Conservation (phyloP, 2,113 vertebrate genomes). For the Catharus fuscescens region DNA sequence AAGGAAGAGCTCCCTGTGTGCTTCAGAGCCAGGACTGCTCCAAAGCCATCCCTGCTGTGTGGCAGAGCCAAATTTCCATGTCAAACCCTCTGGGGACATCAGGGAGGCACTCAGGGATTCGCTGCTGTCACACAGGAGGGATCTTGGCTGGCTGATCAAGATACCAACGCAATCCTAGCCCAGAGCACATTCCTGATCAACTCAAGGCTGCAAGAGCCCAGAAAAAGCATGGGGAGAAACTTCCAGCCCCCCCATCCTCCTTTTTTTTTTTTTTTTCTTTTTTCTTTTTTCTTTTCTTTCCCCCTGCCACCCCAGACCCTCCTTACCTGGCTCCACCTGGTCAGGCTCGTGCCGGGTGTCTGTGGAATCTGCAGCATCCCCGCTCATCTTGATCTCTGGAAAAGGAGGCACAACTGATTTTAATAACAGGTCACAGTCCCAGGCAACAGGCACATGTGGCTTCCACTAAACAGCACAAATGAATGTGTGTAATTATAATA, state of each 20-base stretch:
- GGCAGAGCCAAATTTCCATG: not conserved
- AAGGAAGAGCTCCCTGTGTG: accelerated
- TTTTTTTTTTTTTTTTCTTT: too few relatives aligned
- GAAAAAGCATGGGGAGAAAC: not conserved
- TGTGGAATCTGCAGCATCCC: conserved; percentile 85
- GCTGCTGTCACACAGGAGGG: not conserved
- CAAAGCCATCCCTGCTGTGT: not conserved
- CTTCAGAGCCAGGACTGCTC: not conserved
- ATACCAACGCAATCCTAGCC: not conserved
- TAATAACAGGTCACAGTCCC: conserved; percentile 86
- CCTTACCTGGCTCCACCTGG: conserved; percentile 87
- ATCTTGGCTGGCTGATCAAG: not conserved
- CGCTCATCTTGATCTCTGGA: conserved; percentile 95
- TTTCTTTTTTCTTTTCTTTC: accelerated
- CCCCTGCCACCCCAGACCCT: not conserved
- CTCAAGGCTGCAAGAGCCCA: not conserved
- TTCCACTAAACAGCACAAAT: conserved; percentile 85
- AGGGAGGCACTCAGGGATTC: not conserved
- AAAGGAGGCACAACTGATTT: conserved; percentile 87
- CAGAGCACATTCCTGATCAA: not conserved
- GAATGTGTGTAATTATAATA: conserved; percentile 90
- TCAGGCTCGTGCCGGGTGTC: conserved; percentile 72
- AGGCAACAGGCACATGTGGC: conserved; percentile 76
- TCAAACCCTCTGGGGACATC: not conserved
- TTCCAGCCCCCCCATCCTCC: not conserved